Conservation (phyloP, 64 coral and sea anemone species). For the Actinia equina region DNA sequence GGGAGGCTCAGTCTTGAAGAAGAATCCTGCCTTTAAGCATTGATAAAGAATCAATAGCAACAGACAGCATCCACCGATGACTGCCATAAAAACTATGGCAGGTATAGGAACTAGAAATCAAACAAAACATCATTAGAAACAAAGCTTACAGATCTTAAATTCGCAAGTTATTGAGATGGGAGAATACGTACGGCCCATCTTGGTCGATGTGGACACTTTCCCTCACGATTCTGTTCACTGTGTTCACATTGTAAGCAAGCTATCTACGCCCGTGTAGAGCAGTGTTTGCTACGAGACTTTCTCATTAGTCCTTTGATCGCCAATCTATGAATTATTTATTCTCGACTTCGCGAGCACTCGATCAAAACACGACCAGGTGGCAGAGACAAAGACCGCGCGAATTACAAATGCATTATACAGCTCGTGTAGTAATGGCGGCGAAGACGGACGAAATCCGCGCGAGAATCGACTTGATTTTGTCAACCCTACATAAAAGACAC, state of each 20-base stretch:
- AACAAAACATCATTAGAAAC: slow-evolving; percentile 36
- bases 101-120: slow-evolving; percentile 85
- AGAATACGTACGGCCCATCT: slow-evolving; percentile 58
- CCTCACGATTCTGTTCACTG: slow-evolving; percentile 16
- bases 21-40: slow-evolving; percentile 87
- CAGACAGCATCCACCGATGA: slow-evolving; percentile 84
- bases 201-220: slow-evolving; percentile 42
- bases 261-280: slow-evolving; percentile 20
- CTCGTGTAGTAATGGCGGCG: background rate
- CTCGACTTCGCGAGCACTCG: slow-evolving; percentile 34
- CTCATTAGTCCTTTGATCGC: slow-evolving; percentile 71
- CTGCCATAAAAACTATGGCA: slow-evolving; percentile 96
- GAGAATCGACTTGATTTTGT: background rate
- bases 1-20: slow-evolving; percentile 95
- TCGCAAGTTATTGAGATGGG: background rate
- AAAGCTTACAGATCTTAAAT: background rate
- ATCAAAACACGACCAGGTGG: slow-evolving; percentile 73
- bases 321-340: slow-evolving; percentile 65
- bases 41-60: slow-evolving; percentile 76
- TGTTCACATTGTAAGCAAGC: slow-evolving; percentile 17
- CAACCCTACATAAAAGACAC: background rate
- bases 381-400: slow-evolving; percentile 5
- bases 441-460: background rate
- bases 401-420: background rate
- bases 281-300: slow-evolving; percentile 23